Percentiles rank a stretch among this genome's conserved stretches.
These are phyloP conservation scores for Proctacanthus coquilletti DNA, from an alignment of 1,140 invertebrate species.

Conservation along the genomic window DNA sequence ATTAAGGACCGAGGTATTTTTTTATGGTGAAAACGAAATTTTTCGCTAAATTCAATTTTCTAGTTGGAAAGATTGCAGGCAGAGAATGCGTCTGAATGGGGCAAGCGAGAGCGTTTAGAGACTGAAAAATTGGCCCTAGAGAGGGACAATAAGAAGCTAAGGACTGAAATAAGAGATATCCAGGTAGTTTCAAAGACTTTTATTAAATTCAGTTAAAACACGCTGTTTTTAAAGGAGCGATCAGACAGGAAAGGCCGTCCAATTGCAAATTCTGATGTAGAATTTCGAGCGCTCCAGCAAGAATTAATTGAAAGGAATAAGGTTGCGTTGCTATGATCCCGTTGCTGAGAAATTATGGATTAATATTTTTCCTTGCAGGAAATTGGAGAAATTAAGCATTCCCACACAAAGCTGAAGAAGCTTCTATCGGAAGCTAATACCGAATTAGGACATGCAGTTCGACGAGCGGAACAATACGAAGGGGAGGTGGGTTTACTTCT, in stretches of 20 bases:
- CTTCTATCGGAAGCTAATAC: constrained; percentile 59
- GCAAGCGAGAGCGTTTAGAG: constrained; percentile 73
- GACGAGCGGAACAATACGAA: constrained; percentile 70
- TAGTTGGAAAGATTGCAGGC: constrained; percentile 69
- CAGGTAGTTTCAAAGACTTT: constrained; percentile 31
- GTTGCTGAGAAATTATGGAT: background rate
- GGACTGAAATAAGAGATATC: constrained; percentile 65
- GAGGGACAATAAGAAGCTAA: constrained; percentile 77
- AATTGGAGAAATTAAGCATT: constrained; percentile 56
- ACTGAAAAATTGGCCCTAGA: constrained; percentile 76
- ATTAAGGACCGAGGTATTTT: constrained; percentile 45
- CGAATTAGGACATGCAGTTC: constrained; percentile 58
- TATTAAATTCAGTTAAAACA: background rate
- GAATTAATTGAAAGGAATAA: constrained; percentile 59
- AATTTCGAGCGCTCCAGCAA: constrained; percentile 54
- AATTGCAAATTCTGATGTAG: constrained; percentile 43
- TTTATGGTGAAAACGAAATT: constrained; percentile 2
- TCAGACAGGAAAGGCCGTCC: constrained; percentile 49
- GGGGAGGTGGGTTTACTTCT: constrained; percentile 40
- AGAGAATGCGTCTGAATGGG: constrained; percentile 88
- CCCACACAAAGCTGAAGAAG: constrained; percentile 63
- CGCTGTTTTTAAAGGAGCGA: constrained; percentile 30
- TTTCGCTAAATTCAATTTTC: constrained; percentile 11
- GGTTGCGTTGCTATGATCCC: too few species aligned
- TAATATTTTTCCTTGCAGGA: constrained; percentile 39